Conservation (phyloP, 2,797 vertebrate species). For the Lagocephalus sceleratus region DNA sequence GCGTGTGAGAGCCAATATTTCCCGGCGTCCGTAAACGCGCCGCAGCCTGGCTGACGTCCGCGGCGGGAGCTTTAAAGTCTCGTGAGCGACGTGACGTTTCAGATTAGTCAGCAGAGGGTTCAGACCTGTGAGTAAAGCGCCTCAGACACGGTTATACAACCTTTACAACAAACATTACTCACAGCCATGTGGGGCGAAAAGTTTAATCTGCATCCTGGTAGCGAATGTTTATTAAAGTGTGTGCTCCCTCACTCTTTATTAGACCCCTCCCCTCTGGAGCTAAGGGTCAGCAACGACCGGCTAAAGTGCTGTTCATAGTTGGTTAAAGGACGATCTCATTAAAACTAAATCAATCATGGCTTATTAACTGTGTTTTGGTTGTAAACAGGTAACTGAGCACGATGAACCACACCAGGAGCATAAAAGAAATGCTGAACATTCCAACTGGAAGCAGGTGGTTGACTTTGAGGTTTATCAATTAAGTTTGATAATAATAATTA, state of each 20-base stretch:
- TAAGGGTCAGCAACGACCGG: not conserved
- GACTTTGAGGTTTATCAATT: not conserved
- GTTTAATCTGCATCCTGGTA: not conserved
- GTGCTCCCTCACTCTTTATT: not conserved
- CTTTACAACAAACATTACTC: not conserved
- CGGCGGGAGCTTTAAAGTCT: constrained; percentile 44
- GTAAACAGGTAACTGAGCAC: constrained; percentile 22
- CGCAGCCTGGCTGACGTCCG: not conserved
- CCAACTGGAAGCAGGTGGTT: constrained; percentile 64
- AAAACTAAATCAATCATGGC: not conserved
- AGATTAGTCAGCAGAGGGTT: not conserved
- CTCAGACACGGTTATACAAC: not conserved
- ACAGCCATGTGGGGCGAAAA: not conserved
- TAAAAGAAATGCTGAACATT: constrained; percentile 73
- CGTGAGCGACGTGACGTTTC: not conserved
- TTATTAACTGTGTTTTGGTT: constrained; percentile 12
- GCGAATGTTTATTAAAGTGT: no score
- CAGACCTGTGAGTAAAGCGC: constrained; percentile 10
- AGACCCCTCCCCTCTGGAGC: not conserved
- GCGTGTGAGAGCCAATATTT: no score
- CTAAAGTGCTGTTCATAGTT: not conserved
- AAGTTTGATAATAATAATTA: not conserved
- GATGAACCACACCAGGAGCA: constrained; percentile 74
- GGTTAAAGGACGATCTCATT: not conserved
- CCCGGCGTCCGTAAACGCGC: constrained; percentile 22